Evolutionary conservation across 2,888 invertebrate genomes (phyloP), one percentile per base, ranked within the genome.

Genomic region (Ypsolopha scabrella): DNA sequence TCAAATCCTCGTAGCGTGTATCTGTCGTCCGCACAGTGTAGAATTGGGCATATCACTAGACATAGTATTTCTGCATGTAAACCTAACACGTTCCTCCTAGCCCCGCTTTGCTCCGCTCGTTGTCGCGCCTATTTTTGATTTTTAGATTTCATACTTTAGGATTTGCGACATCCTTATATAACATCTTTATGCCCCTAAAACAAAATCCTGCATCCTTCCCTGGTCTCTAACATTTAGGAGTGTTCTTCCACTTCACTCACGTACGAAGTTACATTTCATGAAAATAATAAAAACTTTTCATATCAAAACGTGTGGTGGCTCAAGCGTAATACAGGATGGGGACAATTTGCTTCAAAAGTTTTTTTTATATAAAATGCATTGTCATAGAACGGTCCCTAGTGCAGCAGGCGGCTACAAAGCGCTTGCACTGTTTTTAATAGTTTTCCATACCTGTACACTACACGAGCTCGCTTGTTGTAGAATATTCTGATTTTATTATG

Each of bases 401-500:
- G 36, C 47, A 37, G 37, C 36, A 35, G 37, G 47, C 13, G 13
- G 47, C 37, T 36, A 47, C 47, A 35, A 47, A 47, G 37, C 11
- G 47, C 47, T 37, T 37, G 47, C 47, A 47, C 37, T 37, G 47
- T 47, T 47, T 47, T 47, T 47, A 47, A 47, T 47, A 37, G 47
- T 47, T 36, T 37, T 46, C 47, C 37, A 47, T 47, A 47, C 47
- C 47, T 36, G 37, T 36, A 14, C 14, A 24, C 43, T 13, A 13
- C 11, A 13, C 9, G 47, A 4, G 37, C 11, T 3, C 36, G 11
- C 35, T 36, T 7, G 13, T 11, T 7, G 47, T 13, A 37, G 35
- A 47, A 36, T 47, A 47, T 47, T 47, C 47, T 36, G 47, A 47
- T 47, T 47, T 47, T 37, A n/a, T n/a, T n/a, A 47, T 47, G 47